These are phyloP conservation scores for Takifugu rubripes DNA, from an alignment of 2,797 vertebrate species.

Conservation along the genomic window DNA sequence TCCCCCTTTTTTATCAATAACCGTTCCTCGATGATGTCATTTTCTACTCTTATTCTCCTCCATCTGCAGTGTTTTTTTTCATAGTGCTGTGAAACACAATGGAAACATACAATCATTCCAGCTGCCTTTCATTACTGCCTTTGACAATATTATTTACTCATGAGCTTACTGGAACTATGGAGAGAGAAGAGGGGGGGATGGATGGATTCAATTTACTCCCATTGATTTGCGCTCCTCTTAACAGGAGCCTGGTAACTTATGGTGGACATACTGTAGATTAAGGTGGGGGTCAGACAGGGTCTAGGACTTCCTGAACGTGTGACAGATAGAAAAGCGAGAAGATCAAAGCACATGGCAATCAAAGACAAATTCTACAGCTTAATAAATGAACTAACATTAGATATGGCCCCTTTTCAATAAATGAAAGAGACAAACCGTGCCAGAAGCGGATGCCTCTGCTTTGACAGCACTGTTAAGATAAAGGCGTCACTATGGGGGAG, in stretches of 20 bases:
- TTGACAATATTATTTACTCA: conserved; percentile 71
- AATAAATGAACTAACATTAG: conserved; percentile 31
- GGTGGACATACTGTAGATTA: conserved; percentile 10
- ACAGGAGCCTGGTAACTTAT: conserved; percentile 25
- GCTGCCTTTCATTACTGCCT: conserved; percentile 77
- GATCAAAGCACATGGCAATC: conserved; percentile 6
- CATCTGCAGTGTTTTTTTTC: conserved; percentile 32
- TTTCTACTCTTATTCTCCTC: conserved; percentile 38
- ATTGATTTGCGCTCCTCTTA: conserved; percentile 41
- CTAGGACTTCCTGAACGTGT: too few relatives aligned
- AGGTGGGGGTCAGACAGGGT: conserved; percentile 5
- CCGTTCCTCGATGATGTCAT: conserved; percentile 60
- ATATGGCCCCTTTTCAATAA: conserved; percentile 18
- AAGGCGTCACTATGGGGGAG: conserved; percentile 53
- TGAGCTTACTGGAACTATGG: conserved; percentile 71
- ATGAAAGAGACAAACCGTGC: conserved; percentile 16
- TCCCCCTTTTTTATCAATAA: neutral
- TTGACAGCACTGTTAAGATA: conserved; percentile 50
- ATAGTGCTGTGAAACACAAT: conserved; percentile 66
- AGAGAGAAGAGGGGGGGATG: conserved; percentile 17
- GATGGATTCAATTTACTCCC: conserved; percentile 30
- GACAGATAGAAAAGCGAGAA: neutral
- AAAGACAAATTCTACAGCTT: conserved; percentile 19
- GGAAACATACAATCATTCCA: conserved; percentile 74
- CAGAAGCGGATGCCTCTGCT: conserved; percentile 24